Evolutionary conservation across 2,113 vertebrate species (phyloP), one percentile per base, ranked within the genome.

Genomic region (Rutilus rutilus): DNA sequence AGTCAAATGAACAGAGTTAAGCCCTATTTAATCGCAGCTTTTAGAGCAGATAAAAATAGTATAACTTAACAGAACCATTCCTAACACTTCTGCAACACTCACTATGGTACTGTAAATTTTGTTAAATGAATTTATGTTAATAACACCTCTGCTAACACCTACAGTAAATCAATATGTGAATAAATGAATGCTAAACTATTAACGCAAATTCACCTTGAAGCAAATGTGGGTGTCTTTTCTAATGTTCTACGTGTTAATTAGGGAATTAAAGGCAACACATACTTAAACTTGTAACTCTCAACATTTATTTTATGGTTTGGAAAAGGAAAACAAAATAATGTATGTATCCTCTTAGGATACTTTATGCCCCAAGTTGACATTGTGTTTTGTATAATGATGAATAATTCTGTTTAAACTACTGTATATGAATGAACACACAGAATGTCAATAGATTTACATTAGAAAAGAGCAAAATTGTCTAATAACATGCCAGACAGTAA

Each of bases 131-230:
- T 73, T 73, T 45, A 42, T 45, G 21, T 42, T 42, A n/a, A 42
- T 73, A 73, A 42, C 36, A 45, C 69, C 39, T 45, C 5, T 73
- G 69, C 69, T 73, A n/a, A 45, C 36, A 23, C 4, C 10, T 15
- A 52, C 50, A 15, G 14, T n/a, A n/a, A 73, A 73, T 73, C 36
- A 12, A 45, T 73, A n/a, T n/a, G 36, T 23, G 36, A 73, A 73
- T 73, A 10, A 73, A 73, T 73, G 21, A n/a, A 73, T 73, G 21
- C 2, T 73, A 42, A 73, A 42, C 42, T 71, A 71, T 71, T 73
- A n/a, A 45, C 1, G 10, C n/a, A 23, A 73, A 73, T 42, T 73
- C n/a, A 73, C 69, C 39, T 6, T 0, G 8, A 11, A 27, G 36
- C 36, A 45, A 73, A 42, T n/a, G 21, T 10, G 23, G 2, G 69